Evolutionary conservation across 2,797 vertebrate species (phyloP).

Genomic region (Alcedo quadribrachys): DNA sequence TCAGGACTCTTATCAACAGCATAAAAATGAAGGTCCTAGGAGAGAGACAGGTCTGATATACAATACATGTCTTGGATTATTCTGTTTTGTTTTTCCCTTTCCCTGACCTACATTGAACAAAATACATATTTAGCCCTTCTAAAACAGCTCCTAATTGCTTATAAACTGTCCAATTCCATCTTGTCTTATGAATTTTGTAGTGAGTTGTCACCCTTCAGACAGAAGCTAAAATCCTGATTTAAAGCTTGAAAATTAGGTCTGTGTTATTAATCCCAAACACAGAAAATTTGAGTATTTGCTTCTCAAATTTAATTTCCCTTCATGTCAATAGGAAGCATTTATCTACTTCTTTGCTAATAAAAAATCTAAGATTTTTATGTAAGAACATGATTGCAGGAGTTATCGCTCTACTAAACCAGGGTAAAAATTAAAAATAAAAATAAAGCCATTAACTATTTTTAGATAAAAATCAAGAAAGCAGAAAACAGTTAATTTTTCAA

Average conservation of each 20-base stretch:
- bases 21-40: background rate
- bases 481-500: background rate
- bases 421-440: background rate
- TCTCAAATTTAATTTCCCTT: background rate
- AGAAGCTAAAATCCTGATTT: background rate
- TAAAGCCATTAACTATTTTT: background rate
- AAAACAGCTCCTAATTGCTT: background rate
- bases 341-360: rapidly evolving
- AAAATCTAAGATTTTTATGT: background rate
- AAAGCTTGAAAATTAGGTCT: background rate
- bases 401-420: background rate
- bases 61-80: background rate
- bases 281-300: background rate
- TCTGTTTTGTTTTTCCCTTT: background rate
- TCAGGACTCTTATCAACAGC: background rate
- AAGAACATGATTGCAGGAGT: background rate
- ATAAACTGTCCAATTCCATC: background rate
- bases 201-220: background rate
- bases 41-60: background rate
- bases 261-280: background rate
- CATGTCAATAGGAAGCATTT: background rate
- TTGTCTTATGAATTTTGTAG: background rate
- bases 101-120: background rate
- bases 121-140: background rate
- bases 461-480: background rate